phyloP scores from a whole-genome alignment of 2,888 invertebrate species.

The Phytoseiulus persimilis region DNA sequence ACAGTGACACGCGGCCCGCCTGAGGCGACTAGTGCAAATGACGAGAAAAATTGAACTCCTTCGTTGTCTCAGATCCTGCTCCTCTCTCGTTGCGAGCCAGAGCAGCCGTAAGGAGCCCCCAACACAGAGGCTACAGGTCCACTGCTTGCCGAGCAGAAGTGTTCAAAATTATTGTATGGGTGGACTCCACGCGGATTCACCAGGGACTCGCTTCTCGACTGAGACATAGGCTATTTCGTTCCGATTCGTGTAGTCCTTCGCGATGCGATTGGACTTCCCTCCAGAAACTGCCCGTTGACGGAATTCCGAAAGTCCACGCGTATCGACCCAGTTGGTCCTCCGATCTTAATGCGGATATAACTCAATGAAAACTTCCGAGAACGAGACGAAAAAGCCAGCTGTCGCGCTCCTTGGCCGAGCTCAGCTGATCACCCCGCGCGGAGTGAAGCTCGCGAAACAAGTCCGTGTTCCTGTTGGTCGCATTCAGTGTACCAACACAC shows the following conservation, averaged over 20 bases:
- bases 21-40: not conserved
- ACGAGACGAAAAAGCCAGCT: not conserved
- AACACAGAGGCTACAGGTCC: not conserved
- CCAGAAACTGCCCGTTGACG: no score
- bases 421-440: constrained; percentile 5
- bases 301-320: no score
- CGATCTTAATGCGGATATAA: not conserved
- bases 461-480: not conserved
- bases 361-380: not conserved
- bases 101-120: not conserved
- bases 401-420: not conserved
- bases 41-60: not conserved
- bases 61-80: not conserved
- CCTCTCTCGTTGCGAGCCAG: not conserved
- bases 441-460: not conserved
- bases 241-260: no score
- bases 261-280: no score
- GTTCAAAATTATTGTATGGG: not conserved
- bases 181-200: not conserved
- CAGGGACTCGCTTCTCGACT: no score
- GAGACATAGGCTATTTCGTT: no score
- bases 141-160: not conserved
- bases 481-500: not conserved
- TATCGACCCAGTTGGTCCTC: no score
- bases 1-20: no score